Evolutionary conservation across 2,888 invertebrate species (phyloP), one percentile per base, ranked within the genome.

Genomic region (Camponotus fellah): DNA sequence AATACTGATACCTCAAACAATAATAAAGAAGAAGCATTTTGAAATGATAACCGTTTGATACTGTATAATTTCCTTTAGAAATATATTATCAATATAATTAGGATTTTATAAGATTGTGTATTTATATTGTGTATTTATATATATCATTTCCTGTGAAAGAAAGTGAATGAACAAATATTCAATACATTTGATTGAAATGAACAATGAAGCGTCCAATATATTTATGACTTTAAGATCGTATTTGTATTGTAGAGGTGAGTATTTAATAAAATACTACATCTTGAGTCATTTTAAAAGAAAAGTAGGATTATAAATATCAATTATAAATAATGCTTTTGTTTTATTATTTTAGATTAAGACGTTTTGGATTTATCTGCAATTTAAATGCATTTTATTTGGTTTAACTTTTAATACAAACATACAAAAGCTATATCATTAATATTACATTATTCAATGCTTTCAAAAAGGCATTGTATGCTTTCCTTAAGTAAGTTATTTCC

Each of bases 301-400:
- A 43, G 6, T 40, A 26, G 10, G 40, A 72, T 21, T 72, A 26
- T 58, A 10, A 26, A 72, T 43, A 10, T 58, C 1, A 26, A 8
- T 56, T 56, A 2, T 40, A 17, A 71, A 71, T 14, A 40, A 65
- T 26, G 26, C 26, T 26, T 26, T 71, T n/a, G 0, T 0, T 71
- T 56, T 56, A 71, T 56, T 49, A 58, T 40, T 72, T 58, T 26
- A 40, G 37, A 3, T 72, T 72, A 14, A n/a, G 8, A 17, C 49
- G 6, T 5, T n/a, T 58, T 21, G 12, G 9, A 37, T n/a, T 37
- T 37, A 26, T 43, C 10, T 2, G 3, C 21, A 40, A 5, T 12
- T 32, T 17, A 43, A 40, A 58, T 14, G 21, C 14, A 17, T 14
- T 56, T 53, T n/a, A 21, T 40, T 5, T 56, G 9, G 3, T 56